A percentile compares a stretch with the other conserved stretches of the same genome.
Evolutionary conservation across 2,797 vertebrate genomes (phyloP).

Genomic region (Apogon hyalosoma): DNA sequence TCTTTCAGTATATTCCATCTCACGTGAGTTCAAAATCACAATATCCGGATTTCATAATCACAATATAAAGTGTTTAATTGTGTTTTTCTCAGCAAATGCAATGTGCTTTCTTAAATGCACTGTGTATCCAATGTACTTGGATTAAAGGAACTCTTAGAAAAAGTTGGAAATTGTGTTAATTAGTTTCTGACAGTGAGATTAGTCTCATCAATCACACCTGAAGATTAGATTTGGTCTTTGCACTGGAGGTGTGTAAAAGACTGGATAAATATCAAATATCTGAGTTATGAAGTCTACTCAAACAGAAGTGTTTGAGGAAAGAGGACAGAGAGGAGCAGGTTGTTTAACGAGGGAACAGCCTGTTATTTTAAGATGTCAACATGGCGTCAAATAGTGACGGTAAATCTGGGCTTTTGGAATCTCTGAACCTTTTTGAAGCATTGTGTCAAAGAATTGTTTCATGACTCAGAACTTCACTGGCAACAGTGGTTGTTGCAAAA

Average conservation of each 20-base stretch:
- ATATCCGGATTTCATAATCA: no score
- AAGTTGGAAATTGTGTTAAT: not conserved
- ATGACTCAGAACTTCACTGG: no score
- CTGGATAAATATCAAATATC: conserved; percentile 22
- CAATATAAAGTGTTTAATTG: no score
- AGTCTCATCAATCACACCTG: conserved; percentile 23
- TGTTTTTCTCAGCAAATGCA: no score
- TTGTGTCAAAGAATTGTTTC: no score
- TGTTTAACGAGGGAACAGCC: conserved; percentile 19
- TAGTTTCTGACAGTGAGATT: conserved; percentile 13
- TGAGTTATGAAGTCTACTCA: conserved; percentile 27
- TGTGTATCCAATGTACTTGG: not conserved
- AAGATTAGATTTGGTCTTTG: conserved; percentile 23
- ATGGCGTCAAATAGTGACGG: not conserved
- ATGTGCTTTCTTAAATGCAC: not conserved
- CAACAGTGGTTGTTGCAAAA: no score
- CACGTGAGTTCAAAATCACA: no score
- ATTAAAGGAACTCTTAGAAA: not conserved
- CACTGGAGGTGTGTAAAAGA: conserved; percentile 2
- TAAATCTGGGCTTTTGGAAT: no score
- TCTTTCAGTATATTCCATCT: no score
- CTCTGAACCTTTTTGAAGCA: no score
- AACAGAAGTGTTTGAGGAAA: conserved; percentile 20
- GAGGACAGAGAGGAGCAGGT: not conserved
- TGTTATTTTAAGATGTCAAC: conserved; percentile 32